Percentiles rank a stretch among this genome's conserved stretches.
Conservation (phyloP, 2,113 vertebrate genomes). For the Ascaphus truei region DNA sequence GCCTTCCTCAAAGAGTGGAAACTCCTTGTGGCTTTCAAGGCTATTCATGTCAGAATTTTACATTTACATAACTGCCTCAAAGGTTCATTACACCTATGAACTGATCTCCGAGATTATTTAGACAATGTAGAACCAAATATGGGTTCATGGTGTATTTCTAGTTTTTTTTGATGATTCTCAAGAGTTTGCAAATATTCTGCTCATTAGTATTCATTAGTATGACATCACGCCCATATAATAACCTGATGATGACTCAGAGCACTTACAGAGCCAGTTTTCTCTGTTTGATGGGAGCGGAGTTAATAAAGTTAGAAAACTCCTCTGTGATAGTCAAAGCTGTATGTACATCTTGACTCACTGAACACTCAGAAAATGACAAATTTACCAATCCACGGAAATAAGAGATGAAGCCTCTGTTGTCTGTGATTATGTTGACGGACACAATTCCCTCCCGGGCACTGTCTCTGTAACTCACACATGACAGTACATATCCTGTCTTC, state of each 20-base stretch:
- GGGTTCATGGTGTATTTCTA: background rate
- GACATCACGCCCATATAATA: constrained; percentile 2
- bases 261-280: background rate
- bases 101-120: background rate
- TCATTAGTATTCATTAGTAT: background rate
- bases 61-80: constrained; percentile 50
- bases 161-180: background rate
- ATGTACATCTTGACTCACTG: constrained; percentile 11
- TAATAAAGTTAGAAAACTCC: background rate
- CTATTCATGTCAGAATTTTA: constrained; percentile 41
- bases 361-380: constrained; percentile 14
- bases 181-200: background rate
- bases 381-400: background rate
- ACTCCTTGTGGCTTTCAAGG: constrained; percentile 68
- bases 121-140: background rate
- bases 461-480: constrained; percentile 14
- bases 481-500: constrained; percentile 20
- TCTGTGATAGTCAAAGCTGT: background rate
- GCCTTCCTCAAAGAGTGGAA: constrained; percentile 62
- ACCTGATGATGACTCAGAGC: background rate
- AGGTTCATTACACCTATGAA: constrained; percentile 18
- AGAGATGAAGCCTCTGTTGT: background rate
- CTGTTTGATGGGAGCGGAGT: background rate
- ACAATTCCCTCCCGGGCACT: constrained; percentile 4
- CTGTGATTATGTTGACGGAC: constrained; percentile 8